Evolutionary conservation across 2,113 vertebrate genomes (phyloP), one percentile per base, ranked within the genome.

Genomic region (Calonectris borealis): DNA sequence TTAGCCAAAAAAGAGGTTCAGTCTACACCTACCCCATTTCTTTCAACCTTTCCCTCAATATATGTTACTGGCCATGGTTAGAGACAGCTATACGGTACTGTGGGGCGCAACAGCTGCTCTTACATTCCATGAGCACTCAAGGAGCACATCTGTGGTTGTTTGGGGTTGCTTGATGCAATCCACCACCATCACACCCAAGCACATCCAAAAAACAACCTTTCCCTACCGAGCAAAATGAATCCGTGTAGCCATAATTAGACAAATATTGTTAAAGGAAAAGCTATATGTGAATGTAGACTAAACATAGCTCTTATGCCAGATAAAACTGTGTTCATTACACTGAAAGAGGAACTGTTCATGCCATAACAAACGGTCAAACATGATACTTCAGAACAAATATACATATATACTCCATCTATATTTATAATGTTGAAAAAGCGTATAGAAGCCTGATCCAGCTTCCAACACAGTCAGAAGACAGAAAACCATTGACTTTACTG

Each of bases 251-350:
- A 8, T 44, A 91, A 95, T 76, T 57, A 80, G 73, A 66, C 82
- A 90, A 91, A 96, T 32, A 69, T 77, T 91, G 81, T 80, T 80
- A 46, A 29, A 93, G 90, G 92, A 91, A 86, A 95, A 96, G 82
- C 66, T 94, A 77, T 85, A 73, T 6, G 78, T 57, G 94, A 36
- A 34, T 2, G 75, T 27, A 95, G 96, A 96, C 92, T 96, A 94
- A 97, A 97, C 94, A 96, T 5, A 21, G 52, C 36, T 85, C 85
- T 78, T 86, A 10, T 42, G 93, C 96, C 96, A 94, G 96, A 90
- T 78, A 90, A 96, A 96, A 94, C 90, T 7, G 52, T 40, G 70
- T 55, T 95, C 84, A 48, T 64, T 16, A 36, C 29, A 17, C 62
- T 80, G 90, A 91, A 94, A 96, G 77, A 93, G 92, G 92, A 96